Evolutionary conservation across 2,888 invertebrate species (phyloP).

Genomic region (Stegophylla sp.): DNA sequence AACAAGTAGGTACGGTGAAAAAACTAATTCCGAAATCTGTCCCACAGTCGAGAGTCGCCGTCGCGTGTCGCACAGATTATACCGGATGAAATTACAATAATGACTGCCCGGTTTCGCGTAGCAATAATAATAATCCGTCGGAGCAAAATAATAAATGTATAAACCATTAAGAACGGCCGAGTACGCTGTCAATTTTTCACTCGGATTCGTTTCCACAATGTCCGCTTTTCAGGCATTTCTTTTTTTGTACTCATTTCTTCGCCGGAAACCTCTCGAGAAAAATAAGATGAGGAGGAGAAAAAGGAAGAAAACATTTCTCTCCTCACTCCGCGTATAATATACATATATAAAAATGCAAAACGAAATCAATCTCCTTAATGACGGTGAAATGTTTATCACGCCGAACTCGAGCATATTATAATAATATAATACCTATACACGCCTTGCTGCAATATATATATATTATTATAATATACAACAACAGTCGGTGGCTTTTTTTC

Average conservation of each 20-base stretch:
- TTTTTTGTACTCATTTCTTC: not conserved
- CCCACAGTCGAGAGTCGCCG: not conserved
- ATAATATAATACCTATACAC: no score
- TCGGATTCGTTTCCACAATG: constrained; percentile 47
- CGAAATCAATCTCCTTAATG: constrained; percentile 59
- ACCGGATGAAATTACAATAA: constrained; percentile 10
- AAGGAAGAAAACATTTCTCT: constrained; percentile 7
- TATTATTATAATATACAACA: not conserved
- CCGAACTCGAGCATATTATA: not conserved
- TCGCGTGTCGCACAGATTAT: not conserved
- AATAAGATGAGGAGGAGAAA: not conserved
- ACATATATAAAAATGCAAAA: no score
- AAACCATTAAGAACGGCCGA: constrained; percentile 25
- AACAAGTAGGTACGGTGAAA: no score
- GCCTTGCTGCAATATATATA: no score
- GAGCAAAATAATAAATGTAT: constrained; percentile 40
- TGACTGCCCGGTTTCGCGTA: not conserved
- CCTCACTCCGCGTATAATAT: no score
- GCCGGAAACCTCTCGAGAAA: constrained; percentile 5
- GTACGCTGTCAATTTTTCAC: constrained; percentile 48
- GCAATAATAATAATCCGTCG: constrained; percentile 11
- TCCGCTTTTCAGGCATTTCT: constrained; percentile 20
- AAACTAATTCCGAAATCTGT: not conserved
- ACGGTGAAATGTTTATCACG: constrained; percentile 40
- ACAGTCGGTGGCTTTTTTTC: constrained; percentile 1